A percentile compares a stretch with the other conserved stretches of the same genome.
Evolutionary conservation across 2,113 vertebrate genomes (phyloP).

Genomic region (Myiozetetes cayanensis): DNA sequence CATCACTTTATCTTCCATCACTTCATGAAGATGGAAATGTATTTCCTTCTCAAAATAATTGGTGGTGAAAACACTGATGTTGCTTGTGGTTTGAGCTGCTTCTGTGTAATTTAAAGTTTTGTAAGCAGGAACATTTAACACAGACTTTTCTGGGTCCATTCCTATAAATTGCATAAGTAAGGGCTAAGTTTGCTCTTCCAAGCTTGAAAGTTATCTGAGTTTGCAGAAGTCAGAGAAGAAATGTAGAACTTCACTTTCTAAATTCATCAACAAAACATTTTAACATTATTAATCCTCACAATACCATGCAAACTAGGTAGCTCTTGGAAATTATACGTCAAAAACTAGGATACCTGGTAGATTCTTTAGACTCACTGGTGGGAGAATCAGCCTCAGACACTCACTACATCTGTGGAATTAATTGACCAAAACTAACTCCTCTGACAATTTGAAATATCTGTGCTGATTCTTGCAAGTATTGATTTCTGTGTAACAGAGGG

Average conservation of each 20-base stretch:
- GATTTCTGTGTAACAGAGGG: background rate
- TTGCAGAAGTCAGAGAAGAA: background rate
- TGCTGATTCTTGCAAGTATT: background rate
- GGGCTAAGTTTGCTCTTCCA: background rate
- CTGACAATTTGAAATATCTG: background rate
- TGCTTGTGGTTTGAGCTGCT: slow-evolving; percentile 26
- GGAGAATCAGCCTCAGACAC: background rate
- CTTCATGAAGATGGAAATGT: slow-evolving; percentile 42
- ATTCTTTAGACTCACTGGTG: background rate
- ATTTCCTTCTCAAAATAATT: slow-evolving; percentile 48
- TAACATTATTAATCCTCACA: background rate
- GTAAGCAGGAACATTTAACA: background rate
- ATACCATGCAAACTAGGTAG: background rate
- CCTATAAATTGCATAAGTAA: slow-evolving; percentile 2
- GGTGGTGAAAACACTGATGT: background rate
- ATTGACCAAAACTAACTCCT: background rate
- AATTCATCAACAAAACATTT: background rate
- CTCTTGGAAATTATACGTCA: background rate
- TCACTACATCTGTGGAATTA: background rate
- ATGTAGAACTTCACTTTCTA: background rate
- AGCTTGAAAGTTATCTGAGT: background rate
- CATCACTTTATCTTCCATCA: slow-evolving; percentile 28
- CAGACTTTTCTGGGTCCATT: slow-evolving; percentile 14
- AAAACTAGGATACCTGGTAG: background rate
- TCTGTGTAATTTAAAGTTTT: slow-evolving; percentile 20